A percentile compares a stretch with the other conserved stretches of the same genome.
Evolutionary conservation across 2,888 invertebrate species (phyloP).

Genomic region (Drosophila hamatofila): DNA sequence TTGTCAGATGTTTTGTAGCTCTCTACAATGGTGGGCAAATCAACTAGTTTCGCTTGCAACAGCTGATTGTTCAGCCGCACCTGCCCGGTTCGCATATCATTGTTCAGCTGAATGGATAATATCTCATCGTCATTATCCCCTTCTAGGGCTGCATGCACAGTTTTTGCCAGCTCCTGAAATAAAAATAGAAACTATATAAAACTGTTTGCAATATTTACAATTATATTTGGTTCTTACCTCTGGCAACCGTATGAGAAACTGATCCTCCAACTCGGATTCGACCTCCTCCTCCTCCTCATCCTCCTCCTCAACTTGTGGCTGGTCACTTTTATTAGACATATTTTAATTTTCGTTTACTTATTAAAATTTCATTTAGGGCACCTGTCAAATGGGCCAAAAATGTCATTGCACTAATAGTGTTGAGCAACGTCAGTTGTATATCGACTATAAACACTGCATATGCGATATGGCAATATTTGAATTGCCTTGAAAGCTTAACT

Average conservation of each 20-base stretch:
- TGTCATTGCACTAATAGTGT: no score
- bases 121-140: slow-evolving; percentile 93
- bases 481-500: no score
- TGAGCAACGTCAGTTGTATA: no score
- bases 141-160: slow-evolving; percentile 90
- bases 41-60: slow-evolving; percentile 94
- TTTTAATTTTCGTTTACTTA: no score
- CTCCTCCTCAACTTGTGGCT: no score
- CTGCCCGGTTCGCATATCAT: slow-evolving; percentile 94
- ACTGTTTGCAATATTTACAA: no score
- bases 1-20: slow-evolving; percentile 97
- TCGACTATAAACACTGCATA: no score
- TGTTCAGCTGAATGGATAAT: slow-evolving; percentile 93
- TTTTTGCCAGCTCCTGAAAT: slow-evolving; percentile 89
- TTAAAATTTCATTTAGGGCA: no score
- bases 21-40: slow-evolving; percentile 95
- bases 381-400: no score
- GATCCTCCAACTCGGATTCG: slow-evolving; percentile 89
- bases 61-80: slow-evolving; percentile 94
- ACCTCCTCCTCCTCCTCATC: no score
- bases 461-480: no score
- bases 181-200: no score
- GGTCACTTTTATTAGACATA: slow-evolving; percentile 48
- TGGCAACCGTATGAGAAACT: slow-evolving; percentile 92
- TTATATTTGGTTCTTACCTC: slow-evolving; percentile 82